Evolutionary conservation across 1,140 invertebrate genomes (phyloP).

Genomic region (Phymastichus coffea): DNA sequence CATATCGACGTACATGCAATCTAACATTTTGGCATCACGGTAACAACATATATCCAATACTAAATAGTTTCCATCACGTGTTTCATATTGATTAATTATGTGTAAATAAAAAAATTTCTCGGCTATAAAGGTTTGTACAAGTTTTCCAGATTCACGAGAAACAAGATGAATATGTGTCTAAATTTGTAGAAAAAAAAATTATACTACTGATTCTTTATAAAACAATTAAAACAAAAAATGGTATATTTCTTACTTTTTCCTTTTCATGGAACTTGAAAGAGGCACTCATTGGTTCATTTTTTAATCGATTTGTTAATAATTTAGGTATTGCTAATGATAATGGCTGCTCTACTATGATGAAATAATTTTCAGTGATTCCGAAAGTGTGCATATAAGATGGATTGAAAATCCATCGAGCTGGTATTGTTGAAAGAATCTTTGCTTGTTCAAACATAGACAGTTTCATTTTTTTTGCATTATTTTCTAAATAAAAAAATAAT

Average conservation of each 20-base stretch:
- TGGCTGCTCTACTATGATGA: constrained; percentile 82
- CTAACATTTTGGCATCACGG: constrained; percentile 75
- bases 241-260: constrained; percentile 60
- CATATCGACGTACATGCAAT: constrained; percentile 82
- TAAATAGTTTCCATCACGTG: constrained; percentile 64
- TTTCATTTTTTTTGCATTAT: constrained; percentile 32
- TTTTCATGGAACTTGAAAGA: constrained; percentile 73
- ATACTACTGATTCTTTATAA: neutral
- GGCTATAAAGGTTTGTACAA: constrained; percentile 64
- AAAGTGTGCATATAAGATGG: constrained; percentile 90
- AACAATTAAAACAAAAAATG: neutral
- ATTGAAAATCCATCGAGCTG: constrained; percentile 72
- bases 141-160: constrained; percentile 62
- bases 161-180: constrained; percentile 77
- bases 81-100: constrained; percentile 86
- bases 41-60: constrained; percentile 82
- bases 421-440: constrained; percentile 67
- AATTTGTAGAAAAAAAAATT: constrained; percentile 37
- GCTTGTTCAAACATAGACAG: constrained; percentile 71
- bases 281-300: constrained; percentile 63
- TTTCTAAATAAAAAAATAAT: constrained; percentile 30
- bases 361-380: constrained; percentile 81
- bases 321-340: constrained; percentile 67
- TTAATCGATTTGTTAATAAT: constrained; percentile 61
- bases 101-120: constrained; percentile 85